Evolutionary conservation across 2,797 vertebrate genomes (phyloP), one percentile per base, ranked within the genome.

Genomic region (Pterois miles): DNA sequence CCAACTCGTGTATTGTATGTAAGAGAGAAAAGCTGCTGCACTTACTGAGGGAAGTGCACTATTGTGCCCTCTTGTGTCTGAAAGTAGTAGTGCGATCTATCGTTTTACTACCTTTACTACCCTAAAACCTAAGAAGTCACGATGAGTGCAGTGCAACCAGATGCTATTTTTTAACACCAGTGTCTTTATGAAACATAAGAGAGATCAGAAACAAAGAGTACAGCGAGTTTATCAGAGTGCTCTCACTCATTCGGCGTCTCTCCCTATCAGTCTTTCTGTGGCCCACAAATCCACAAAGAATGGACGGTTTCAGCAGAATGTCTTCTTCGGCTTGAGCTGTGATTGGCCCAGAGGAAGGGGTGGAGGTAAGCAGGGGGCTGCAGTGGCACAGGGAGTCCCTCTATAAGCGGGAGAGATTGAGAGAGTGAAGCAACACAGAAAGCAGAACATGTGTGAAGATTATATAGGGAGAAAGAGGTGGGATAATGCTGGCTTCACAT

Each of bases 341-440:
- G 89, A 94, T 90, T 92, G 92, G 92, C 78, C 71, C 59, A 92
- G 65, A 83, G 63, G 36, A 81, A 71, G 90, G 86, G 88, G 90
- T 89, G 91, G 89, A 80, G 59, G 80, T 81, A 75, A 86, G 74
- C 60, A 54, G 38, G 57, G 56, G 72, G 48, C 54, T 54, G 60
- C 36, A 71, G 67, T 46, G 46, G 63, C 71, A 63, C 38, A 73
- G 67, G 52, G 54, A 80, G 66, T 33, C 71, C 63, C 50, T 64
- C 38, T 62, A 40, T 50, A 63, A 64, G 56, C 46, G 20, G 23
- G n/a, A 59, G 38, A 59, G 52, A 43, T 43, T 43, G 9, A 71
- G 40, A 33, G 58, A 68, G 53, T 74, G 38, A 75, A 63, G 60
- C 40, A 71, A 84, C 65, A 63, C 25, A 72, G n/a, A 76, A 31